phyloP scores from a whole-genome alignment of 1,140 invertebrate species.

The Dendrolimus kikuchii region DNA sequence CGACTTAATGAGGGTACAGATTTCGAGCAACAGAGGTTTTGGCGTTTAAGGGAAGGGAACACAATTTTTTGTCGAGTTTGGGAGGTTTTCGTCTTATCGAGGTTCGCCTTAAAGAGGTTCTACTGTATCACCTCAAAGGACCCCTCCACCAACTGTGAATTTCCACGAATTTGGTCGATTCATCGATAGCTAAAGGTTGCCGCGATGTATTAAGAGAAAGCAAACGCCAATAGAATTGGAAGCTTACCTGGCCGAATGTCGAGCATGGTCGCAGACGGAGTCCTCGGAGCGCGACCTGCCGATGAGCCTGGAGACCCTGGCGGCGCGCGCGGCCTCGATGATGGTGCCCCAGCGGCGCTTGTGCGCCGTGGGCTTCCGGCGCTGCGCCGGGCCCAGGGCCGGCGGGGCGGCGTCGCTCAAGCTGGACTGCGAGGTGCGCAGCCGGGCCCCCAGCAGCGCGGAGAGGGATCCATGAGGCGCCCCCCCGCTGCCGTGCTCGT shows the following conservation, averaged over 20 bases:
- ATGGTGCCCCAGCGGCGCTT: constrained; percentile 85
- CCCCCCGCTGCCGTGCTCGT: constrained; percentile 63
- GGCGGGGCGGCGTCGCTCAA: constrained; percentile 33
- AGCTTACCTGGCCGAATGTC: constrained; percentile 55
- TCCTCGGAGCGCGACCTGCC: constrained; percentile 85
- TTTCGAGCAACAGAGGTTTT: too few species aligned
- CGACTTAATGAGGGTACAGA: too few species aligned
- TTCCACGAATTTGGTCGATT: too few species aligned
- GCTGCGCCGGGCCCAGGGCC: constrained; percentile 12
- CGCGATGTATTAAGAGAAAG: too few species aligned
- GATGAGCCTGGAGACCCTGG: constrained; percentile 27
- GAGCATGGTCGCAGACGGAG: constrained; percentile 83
- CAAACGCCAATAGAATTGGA: background rate
- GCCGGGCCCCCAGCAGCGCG: constrained; percentile 47
- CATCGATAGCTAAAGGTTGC: too few species aligned
- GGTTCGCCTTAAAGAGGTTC: too few species aligned
- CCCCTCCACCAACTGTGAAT: too few species aligned
- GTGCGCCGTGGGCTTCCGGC: constrained; percentile 75
- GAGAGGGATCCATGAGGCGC: constrained; percentile 50
- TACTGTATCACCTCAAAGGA: too few species aligned
- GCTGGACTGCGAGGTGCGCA: constrained; percentile 51
- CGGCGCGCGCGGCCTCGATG: constrained; percentile 88
- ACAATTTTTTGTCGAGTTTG: too few species aligned
- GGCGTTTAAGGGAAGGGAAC: too few species aligned
- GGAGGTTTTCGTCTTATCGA: too few species aligned